Conservation (phyloP, 2,797 vertebrate genomes). For the Sebastes cheni region DNA sequence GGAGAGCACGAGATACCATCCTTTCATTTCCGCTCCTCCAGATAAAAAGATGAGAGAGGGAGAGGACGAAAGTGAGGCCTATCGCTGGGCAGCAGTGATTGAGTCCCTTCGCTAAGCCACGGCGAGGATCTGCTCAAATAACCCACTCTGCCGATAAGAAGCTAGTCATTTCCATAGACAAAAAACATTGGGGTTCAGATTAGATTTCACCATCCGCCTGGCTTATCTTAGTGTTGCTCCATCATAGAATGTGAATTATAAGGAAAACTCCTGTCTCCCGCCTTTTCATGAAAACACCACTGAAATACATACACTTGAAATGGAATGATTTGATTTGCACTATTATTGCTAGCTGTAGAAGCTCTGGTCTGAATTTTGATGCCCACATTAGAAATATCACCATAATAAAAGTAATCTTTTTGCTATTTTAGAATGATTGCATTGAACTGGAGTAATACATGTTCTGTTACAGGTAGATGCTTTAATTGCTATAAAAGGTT, state of each 20-base stretch:
- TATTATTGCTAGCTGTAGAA: conserved; percentile 8
- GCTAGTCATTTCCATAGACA: conserved; percentile 77
- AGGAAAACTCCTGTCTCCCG: conserved; percentile 38
- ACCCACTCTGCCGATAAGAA: conserved; percentile 71
- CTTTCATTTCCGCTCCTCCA: conserved; percentile 80
- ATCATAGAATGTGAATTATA: conserved; percentile 65
- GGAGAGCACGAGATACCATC: conserved; percentile 72
- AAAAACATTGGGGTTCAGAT: conserved; percentile 66
- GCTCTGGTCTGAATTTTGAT: background rate
- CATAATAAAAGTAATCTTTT: background rate
- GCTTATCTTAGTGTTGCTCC: conserved; percentile 64
- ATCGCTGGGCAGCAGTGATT: conserved; percentile 72
- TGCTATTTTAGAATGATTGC: background rate
- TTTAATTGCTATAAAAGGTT: background rate
- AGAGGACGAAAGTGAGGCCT: conserved; percentile 71
- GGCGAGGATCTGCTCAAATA: conserved; percentile 75
- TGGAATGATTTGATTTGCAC: conserved; percentile 4
- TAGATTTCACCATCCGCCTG: conserved; percentile 65
- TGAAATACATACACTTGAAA: conserved; percentile 42
- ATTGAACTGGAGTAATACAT: background rate
- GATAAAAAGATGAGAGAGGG: conserved; percentile 77
- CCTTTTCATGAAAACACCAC: conserved; percentile 52
- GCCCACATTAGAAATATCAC: background rate
- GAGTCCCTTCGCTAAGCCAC: conserved; percentile 75
- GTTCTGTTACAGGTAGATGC: background rate